These are phyloP conservation scores for Drosophila kurseongensis DNA, from an alignment of 1,140 invertebrate species.

Conservation along the genomic window DNA sequence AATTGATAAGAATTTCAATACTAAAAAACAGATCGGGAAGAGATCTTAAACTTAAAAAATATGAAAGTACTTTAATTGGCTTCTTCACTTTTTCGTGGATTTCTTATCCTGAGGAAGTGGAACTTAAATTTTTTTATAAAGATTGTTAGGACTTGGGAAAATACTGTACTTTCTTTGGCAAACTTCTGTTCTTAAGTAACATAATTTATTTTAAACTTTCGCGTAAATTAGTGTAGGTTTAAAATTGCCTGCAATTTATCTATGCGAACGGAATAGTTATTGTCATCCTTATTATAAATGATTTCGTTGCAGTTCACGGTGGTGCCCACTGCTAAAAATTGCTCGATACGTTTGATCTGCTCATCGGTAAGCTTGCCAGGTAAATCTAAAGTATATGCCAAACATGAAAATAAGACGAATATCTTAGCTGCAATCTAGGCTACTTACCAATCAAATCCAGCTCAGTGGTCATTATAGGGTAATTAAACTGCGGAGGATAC, in stretches of 20 bases:
- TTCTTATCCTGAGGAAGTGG: too few species aligned
- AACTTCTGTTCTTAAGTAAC: background rate
- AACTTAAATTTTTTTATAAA: too few species aligned
- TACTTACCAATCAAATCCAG: slow-evolving; percentile 55
- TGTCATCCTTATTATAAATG: slow-evolving; percentile 18
- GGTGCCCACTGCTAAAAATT: slow-evolving; percentile 37
- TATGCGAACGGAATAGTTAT: slow-evolving; percentile 48
- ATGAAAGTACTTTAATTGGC: too few species aligned
- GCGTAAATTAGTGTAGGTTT: background rate
- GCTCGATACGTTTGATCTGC: slow-evolving; percentile 37
- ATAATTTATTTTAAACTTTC: background rate
- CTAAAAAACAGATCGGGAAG: too few species aligned
- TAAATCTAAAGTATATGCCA: slow-evolving; percentile 11
- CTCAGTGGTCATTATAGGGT: slow-evolving; percentile 64
- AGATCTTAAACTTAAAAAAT: too few species aligned
- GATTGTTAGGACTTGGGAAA: too few species aligned
- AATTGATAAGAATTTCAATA: too few species aligned
- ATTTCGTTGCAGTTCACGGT: slow-evolving; percentile 53
- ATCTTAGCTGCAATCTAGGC: too few species aligned
- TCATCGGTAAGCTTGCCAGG: slow-evolving; percentile 17
- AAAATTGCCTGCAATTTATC: slow-evolving; percentile 3
- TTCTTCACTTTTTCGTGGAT: too few species aligned
- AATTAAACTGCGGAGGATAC: slow-evolving; percentile 70
- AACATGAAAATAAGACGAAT: background rate
- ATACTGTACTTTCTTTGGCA: background rate